phyloP scores from a whole-genome alignment of 2,888 invertebrate species.

The Andrena bucephala region DNA sequence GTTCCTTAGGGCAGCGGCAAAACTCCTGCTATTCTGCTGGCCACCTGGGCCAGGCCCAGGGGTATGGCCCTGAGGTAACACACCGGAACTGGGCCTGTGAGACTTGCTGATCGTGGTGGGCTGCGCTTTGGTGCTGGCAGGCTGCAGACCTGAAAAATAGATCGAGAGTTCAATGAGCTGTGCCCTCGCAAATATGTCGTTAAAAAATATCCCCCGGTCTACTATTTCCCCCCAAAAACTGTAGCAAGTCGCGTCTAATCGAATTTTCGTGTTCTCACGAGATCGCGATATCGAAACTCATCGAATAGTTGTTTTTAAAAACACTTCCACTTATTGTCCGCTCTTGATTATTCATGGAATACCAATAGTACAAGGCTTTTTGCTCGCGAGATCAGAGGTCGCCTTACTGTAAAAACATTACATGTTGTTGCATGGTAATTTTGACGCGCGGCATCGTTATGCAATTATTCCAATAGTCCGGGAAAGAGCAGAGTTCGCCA shows the following conservation, averaged over 20 bases:
- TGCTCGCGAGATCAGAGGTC: slow-evolving; percentile 53
- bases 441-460: background rate
- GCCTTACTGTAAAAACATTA: background rate
- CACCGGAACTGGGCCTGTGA: slow-evolving; percentile 82
- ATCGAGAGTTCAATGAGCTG: background rate
- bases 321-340: background rate
- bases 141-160: slow-evolving; percentile 79
- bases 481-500: background rate
- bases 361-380: slow-evolving; percentile 9
- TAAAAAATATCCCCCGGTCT: background rate
- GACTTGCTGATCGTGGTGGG: slow-evolving; percentile 82
- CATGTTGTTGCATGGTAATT: slow-evolving; percentile 12
- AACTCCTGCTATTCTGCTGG: slow-evolving; percentile 87
- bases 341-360: background rate
- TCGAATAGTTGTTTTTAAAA: background rate
- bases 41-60: slow-evolving; percentile 85
- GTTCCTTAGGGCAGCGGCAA: slow-evolving; percentile 96
- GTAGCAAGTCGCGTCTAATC: background rate
- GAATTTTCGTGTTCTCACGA: background rate
- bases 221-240: background rate
- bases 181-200: background rate
- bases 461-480: slow-evolving; percentile 3
- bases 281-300: background rate
- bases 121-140: slow-evolving; percentile 82
- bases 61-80: slow-evolving; percentile 83